A percentile compares a stretch with the other conserved stretches of the same genome.
phyloP scores from a whole-genome alignment of 1,140 invertebrate species.

The Caenorhabditis remanei region DNA sequence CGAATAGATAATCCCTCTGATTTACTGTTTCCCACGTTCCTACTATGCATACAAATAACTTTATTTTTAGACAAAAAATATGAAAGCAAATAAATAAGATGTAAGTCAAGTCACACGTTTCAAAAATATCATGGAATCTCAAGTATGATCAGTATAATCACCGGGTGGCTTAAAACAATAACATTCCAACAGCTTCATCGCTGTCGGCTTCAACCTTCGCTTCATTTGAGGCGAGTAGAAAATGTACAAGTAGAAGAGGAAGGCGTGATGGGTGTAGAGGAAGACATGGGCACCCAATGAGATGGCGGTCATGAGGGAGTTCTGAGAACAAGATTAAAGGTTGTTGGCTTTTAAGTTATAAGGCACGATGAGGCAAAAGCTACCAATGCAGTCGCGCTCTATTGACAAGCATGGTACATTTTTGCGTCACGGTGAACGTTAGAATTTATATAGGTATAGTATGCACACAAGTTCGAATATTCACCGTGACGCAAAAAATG shows the following conservation, averaged over 20 bases:
- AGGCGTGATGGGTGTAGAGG: slow-evolving; percentile 71
- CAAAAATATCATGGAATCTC: background rate
- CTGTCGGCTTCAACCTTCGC: slow-evolving; percentile 76
- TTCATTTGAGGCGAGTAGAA: slow-evolving; percentile 77
- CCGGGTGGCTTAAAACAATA: slow-evolving; percentile 74
- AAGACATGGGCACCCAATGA: slow-evolving; percentile 68
- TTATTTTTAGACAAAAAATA: background rate
- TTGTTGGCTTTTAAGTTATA: too few relatives aligned
- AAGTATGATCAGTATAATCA: slow-evolving; percentile 47
- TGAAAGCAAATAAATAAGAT: background rate
- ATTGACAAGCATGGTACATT: too few relatives aligned
- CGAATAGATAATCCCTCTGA: background rate
- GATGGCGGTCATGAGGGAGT: slow-evolving; percentile 23
- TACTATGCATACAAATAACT: background rate
- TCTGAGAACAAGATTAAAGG: slow-evolving; percentile 48
- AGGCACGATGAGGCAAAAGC: too few relatives aligned
- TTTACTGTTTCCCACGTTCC: background rate
- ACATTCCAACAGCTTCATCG: slow-evolving; percentile 76
- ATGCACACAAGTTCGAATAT: too few relatives aligned
- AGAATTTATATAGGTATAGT: too few relatives aligned
- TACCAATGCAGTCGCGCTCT: too few relatives aligned
- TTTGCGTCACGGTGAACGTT: too few relatives aligned
- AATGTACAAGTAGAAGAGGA: slow-evolving; percentile 73
- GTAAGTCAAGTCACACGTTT: slow-evolving; percentile 19
- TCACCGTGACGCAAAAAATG: too few relatives aligned